Evolutionary conservation across 2,113 vertebrate species (phyloP).

Genomic region (Corydoras sp.): DNA sequence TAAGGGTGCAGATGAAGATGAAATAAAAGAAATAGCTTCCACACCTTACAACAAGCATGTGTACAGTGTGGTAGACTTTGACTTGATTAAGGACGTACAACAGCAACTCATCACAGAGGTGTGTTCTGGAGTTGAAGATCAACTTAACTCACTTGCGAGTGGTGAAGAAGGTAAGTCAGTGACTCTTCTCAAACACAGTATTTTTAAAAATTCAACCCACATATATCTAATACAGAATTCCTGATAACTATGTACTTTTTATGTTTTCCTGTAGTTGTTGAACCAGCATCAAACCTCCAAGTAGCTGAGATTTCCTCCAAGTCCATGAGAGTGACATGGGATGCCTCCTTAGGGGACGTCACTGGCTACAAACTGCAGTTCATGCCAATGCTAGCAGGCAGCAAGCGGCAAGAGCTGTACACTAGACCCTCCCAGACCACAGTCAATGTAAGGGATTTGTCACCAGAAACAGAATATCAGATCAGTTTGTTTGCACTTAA

Average conservation of each 20-base stretch:
- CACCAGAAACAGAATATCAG: constrained; percentile 89
- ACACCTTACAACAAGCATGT: constrained; percentile 82
- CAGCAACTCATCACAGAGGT: constrained; percentile 87
- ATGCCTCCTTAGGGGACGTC: constrained; percentile 75
- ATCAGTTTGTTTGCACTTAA: constrained; percentile 87
- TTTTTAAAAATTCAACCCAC: too few relatives aligned
- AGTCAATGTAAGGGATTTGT: constrained; percentile 86
- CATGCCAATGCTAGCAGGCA: constrained; percentile 79
- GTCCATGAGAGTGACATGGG: constrained; percentile 86
- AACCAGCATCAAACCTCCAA: constrained; percentile 80
- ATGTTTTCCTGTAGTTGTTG: constrained; percentile 71
- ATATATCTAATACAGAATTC: too few relatives aligned
- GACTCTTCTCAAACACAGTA: neutral
- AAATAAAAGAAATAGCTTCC: constrained; percentile 89
- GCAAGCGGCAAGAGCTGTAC: constrained; percentile 82
- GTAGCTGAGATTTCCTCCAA: constrained; percentile 87
- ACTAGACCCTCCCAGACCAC: constrained; percentile 78
- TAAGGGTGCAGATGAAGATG: constrained; percentile 95
- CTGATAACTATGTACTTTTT: neutral
- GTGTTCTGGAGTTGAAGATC: constrained; percentile 90
- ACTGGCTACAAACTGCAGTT: constrained; percentile 89
- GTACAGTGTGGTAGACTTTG: constrained; percentile 93
- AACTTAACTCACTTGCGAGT: constrained; percentile 79
- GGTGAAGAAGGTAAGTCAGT: constrained; percentile 86
- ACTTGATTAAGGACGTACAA: constrained; percentile 85